A percentile compares a stretch with the other conserved stretches of the same genome.
These are phyloP conservation scores for Dromaius novaehollandiae DNA, from an alignment of 2,113 vertebrate genomes.

Conservation along the genomic window DNA sequence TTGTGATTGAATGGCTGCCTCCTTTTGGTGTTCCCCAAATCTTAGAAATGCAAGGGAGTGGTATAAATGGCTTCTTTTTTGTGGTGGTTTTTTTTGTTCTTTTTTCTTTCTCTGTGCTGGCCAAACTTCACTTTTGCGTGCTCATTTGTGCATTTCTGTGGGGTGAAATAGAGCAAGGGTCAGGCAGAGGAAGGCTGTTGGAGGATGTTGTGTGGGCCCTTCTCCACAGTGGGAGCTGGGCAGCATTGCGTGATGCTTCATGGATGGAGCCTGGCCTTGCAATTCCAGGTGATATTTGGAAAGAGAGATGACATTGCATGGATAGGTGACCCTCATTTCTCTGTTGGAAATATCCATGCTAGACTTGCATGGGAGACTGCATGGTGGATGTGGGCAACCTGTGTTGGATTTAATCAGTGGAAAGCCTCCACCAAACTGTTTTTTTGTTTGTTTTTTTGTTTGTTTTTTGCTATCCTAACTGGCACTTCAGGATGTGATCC, in stretches of 20 bases:
- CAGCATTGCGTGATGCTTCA: no score
- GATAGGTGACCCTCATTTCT: neutral
- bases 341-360: neutral
- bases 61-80: neutral
- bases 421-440: neutral
- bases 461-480: no score
- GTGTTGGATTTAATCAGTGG: neutral
- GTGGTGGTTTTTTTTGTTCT: no score
- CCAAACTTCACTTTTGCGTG: no score
- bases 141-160: no score
- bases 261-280: no score
- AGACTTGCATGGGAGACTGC: no score
- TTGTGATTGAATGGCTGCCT: neutral
- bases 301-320: neutral
- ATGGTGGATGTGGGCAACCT: no score
- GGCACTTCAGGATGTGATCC: neutral
- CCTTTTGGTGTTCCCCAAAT: neutral
- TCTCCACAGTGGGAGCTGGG: no score
- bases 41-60: neutral
- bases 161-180: no score
- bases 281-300: no score
- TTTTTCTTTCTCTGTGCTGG: neutral
- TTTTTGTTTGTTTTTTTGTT: neutral
- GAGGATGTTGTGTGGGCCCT: neutral
- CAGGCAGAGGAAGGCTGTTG: no score